Conservation (phyloP, 2,888 invertebrate species). For the Ariolimax columbianus region DNA sequence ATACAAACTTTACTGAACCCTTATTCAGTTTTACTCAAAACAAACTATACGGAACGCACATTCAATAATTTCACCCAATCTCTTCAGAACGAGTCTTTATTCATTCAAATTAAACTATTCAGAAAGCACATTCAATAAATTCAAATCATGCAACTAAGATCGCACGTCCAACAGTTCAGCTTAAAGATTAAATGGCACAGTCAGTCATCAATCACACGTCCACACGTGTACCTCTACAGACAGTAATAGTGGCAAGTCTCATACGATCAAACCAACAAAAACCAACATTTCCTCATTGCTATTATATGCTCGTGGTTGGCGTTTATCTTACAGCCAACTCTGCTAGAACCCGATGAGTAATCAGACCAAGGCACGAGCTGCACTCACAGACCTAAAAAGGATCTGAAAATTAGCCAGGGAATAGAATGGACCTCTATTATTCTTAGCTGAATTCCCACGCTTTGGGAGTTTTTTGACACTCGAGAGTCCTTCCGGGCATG, state of each 20-base stretch:
- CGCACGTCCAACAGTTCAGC: neutral
- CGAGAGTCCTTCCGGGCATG: neutral
- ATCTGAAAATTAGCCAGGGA: conserved; percentile 7
- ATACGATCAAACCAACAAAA: neutral
- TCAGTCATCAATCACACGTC: neutral
- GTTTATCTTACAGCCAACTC: neutral
- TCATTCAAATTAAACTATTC: neutral
- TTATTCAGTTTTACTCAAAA: too few species aligned
- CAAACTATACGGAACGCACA: neutral
- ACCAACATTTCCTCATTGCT: neutral
- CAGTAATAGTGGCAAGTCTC: conserved; percentile 4
- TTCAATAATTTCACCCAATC: neutral
- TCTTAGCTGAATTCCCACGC: conserved; percentile 5
- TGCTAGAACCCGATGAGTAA: neutral
- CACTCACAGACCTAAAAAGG: neutral
- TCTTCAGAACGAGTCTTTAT: neutral
- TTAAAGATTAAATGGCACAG: too few species aligned
- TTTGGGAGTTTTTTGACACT: neutral
- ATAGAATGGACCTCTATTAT: neutral
- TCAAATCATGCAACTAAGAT: neutral
- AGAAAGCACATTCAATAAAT: too few species aligned
- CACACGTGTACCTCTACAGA: neutral
- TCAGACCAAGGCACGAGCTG: conserved; percentile 12
- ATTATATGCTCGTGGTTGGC: neutral
- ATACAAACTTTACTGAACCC: neutral